Base-by-base conservation (phyloP, 2,797 vertebrate genomes). In the Melanotaenia nigrans region DNA sequence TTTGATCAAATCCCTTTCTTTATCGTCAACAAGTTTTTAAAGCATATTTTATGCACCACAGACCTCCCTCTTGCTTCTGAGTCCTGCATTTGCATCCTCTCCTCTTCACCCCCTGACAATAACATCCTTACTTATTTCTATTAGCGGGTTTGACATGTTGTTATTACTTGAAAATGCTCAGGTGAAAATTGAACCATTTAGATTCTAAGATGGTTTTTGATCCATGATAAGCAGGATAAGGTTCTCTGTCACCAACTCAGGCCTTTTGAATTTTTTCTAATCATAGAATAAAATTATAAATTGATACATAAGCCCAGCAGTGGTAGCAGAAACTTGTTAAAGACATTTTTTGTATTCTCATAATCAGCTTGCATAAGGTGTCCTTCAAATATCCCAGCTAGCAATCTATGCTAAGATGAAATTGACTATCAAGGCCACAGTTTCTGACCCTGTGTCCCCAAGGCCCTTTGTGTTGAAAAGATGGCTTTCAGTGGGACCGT, bases 391-490 rank as follows among this genome's bases (percentile, higher is more conserved):
- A 45, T 49, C 38, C n/a, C 12, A 42, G 12, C 28, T 58, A 1
- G 3, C 51, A 36, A 13, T 61, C 20, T 35, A 18, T 51, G 18
- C 6, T 38, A 64, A 74, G 35, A 73, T 57, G 6, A 71, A 78
- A 77, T 54, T 64, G 20, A 56, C 33, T 20, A 24, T 59, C 2
- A 62, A 58, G 35, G 47, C 12, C 36, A 1, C 4, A 58, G 54
- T 40, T 73, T 73, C 24, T 57, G 67, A 70, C 24, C 42, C n/a
- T 68, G 80, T 84, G 68, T 81, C 51, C 71, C 55, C 30, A 33
- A 58, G 54, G 33, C 25, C 56, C 20, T 72, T 81, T 83, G 71
- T 78, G 76, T 77, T 83, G 62, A 83, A 71, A 79, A 65, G 18
- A 47, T 16, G 28, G 12, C 55, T 68, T 80, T 82, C 67, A 76